A percentile compares a stretch with the other conserved stretches of the same genome.
These are phyloP conservation scores for Panurus biarmicus DNA, from an alignment of 2,113 vertebrate species.

Conservation along the genomic window DNA sequence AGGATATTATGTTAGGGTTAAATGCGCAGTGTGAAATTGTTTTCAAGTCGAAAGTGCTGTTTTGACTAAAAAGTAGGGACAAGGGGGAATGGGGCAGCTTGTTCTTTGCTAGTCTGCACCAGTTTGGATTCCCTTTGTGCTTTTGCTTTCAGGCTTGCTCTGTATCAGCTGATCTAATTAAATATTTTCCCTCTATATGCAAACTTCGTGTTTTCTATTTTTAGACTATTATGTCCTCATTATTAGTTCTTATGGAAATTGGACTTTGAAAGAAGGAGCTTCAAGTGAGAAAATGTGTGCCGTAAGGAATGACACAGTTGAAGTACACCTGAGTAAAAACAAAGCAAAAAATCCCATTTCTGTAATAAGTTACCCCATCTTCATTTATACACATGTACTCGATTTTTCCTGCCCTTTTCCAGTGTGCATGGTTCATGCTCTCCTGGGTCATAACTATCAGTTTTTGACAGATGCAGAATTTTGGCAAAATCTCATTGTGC, in stretches of 20 bases:
- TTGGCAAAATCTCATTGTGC: background rate
- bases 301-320: background rate
- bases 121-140: background rate
- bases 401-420: background rate
- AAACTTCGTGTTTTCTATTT: background rate
- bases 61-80: background rate
- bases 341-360: background rate
- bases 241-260: background rate
- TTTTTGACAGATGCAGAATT: background rate
- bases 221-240: background rate
- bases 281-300: background rate
- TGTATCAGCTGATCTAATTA: background rate
- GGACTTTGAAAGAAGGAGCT: background rate
- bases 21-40: background rate
- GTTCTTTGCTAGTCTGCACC: background rate
- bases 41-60: background rate
- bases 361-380: background rate
- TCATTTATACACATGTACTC: background rate
- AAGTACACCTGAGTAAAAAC: background rate
- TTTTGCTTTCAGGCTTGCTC: background rate
- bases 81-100: background rate
- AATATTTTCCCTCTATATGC: background rate
- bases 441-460: background rate
- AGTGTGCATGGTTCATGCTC: background rate
- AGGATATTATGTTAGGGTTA: background rate